phyloP scores from a whole-genome alignment of 2,888 invertebrate species.

The Lucinisca nassula region DNA sequence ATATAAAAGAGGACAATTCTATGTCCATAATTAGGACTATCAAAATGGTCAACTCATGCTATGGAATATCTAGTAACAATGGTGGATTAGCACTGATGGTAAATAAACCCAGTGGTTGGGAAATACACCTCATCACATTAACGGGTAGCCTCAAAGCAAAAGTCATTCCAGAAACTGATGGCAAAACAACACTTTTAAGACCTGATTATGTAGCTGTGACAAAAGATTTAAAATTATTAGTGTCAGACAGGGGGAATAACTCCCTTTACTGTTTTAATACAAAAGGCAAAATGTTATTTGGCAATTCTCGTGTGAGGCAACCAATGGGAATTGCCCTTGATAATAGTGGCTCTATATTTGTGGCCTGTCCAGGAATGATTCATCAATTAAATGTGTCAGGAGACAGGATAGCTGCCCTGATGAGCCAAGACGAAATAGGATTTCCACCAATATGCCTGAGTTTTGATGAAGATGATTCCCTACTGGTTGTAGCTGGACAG shows the following conservation, averaged over 20 bases:
- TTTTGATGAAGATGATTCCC: conserved; percentile 54
- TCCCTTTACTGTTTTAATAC: conserved; percentile 50
- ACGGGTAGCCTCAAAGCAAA: conserved; percentile 28
- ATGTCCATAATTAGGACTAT: conserved; percentile 29
- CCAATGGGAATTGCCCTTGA: conserved; percentile 51
- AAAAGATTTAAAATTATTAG: conserved; percentile 43
- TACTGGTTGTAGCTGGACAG: conserved; percentile 49
- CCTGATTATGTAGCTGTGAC: conserved; percentile 49
- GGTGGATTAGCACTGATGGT: conserved; percentile 53
- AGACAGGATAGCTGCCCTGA: conserved; percentile 45
- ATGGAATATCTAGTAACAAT: conserved; percentile 53
- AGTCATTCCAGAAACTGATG: conserved; percentile 40
- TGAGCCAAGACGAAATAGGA: conserved; percentile 49
- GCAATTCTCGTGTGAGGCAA: conserved; percentile 42
- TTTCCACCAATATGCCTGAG: conserved; percentile 47
- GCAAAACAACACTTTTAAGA: conserved; percentile 23
- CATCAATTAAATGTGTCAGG: conserved; percentile 57
- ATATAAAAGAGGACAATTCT: conserved; percentile 15
- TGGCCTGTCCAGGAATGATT: conserved; percentile 51
- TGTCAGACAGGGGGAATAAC: conserved; percentile 58
- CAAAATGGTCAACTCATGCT: conserved; percentile 11
- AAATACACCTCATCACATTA: conserved; percentile 47
- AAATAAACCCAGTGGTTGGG: conserved; percentile 38
- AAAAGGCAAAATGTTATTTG: conserved; percentile 34
- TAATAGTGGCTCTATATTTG: conserved; percentile 26